A percentile compares a stretch with the other conserved stretches of the same genome.
Evolutionary conservation across 2,888 invertebrate genomes (phyloP).

Genomic region (Clusia tigrina): DNA sequence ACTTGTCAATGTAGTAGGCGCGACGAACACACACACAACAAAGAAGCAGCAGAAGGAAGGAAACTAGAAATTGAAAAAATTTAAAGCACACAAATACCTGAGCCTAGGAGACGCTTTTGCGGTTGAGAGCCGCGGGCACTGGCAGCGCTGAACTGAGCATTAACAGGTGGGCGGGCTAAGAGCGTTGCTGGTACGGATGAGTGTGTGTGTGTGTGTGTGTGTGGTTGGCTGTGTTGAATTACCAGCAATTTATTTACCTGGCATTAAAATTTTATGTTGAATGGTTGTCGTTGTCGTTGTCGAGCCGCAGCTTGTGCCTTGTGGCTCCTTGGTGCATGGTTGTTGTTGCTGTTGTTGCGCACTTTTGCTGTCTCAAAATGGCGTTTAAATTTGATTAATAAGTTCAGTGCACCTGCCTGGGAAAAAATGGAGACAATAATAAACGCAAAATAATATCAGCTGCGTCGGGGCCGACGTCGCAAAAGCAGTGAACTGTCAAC

Average conservation of each 20-base stretch:
- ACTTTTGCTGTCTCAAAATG: slow-evolving; percentile 7
- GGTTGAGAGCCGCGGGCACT: not conserved
- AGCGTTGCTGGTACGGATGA: not conserved
- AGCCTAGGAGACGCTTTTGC: not conserved
- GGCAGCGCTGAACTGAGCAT: slow-evolving; percentile 1
- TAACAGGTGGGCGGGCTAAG: not conserved
- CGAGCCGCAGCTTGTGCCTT: not conserved
- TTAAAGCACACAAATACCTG: too few relatives aligned
- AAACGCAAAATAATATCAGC: slow-evolving; percentile 2
- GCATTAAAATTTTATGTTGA: slow-evolving; percentile 8
- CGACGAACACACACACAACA: not conserved
- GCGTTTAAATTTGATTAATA: slow-evolving; percentile 28
- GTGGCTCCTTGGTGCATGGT: not conserved
- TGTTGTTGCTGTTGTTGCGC: not conserved
- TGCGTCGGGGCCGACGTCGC: not conserved
- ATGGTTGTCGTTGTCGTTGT: not conserved
- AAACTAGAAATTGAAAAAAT: too few relatives aligned
- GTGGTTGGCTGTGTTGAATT: not conserved
- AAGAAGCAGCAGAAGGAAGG: not conserved
- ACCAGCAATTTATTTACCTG: not conserved
- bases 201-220: not conserved
- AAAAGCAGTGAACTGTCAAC: slow-evolving; percentile 1
- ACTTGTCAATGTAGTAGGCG: not conserved
- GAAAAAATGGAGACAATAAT: not conserved
- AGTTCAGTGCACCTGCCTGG: slow-evolving; percentile 35